Conservation (phyloP, 2,797 vertebrate species). For the Sus cebifrons region DNA sequence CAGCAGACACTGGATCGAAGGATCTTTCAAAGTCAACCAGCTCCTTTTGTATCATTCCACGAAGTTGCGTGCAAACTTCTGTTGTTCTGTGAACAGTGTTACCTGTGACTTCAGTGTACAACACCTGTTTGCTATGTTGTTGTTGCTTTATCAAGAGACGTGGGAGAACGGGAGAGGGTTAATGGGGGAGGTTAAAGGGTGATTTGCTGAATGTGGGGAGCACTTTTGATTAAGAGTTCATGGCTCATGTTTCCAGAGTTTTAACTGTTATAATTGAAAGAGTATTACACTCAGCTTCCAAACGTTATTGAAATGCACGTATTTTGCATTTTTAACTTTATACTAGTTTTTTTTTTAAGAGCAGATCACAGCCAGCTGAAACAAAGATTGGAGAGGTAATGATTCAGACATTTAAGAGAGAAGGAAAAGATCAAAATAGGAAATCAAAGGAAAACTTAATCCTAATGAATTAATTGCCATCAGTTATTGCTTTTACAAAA, state of each 20-base stretch:
- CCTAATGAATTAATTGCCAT: not conserved
- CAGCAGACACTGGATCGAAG: slow-evolving; percentile 74
- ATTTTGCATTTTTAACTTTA: slow-evolving; percentile 34
- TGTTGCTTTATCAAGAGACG: slow-evolving; percentile 73
- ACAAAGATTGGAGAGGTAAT: slow-evolving; percentile 54
- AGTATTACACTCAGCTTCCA: slow-evolving; percentile 42
- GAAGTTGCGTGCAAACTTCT: slow-evolving; percentile 88
- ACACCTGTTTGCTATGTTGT: slow-evolving; percentile 89
- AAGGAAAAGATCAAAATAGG: slow-evolving; percentile 49
- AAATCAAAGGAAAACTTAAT: slow-evolving; percentile 58
- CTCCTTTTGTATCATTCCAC: slow-evolving; percentile 88
- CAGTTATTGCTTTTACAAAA: slow-evolving; percentile 40
- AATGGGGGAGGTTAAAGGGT: slow-evolving; percentile 24
- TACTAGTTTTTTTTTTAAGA: slow-evolving; percentile 22
- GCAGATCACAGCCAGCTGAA: slow-evolving; percentile 37
- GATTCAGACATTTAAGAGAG: not conserved
- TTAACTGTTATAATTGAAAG: slow-evolving; percentile 10
- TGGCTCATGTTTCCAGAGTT: slow-evolving; percentile 36
- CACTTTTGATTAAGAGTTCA: slow-evolving; percentile 55
- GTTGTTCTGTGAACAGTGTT: slow-evolving; percentile 88
- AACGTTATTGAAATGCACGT: slow-evolving; percentile 51
- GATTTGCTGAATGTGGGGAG: slow-evolving; percentile 23
- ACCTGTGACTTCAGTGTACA: slow-evolving; percentile 87
- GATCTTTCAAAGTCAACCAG: slow-evolving; percentile 81
- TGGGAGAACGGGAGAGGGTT: not conserved